Evolutionary conservation across 53 echinoderm and acorn worm species (phyloP).

Genomic region (Antedon mediterranea): DNA sequence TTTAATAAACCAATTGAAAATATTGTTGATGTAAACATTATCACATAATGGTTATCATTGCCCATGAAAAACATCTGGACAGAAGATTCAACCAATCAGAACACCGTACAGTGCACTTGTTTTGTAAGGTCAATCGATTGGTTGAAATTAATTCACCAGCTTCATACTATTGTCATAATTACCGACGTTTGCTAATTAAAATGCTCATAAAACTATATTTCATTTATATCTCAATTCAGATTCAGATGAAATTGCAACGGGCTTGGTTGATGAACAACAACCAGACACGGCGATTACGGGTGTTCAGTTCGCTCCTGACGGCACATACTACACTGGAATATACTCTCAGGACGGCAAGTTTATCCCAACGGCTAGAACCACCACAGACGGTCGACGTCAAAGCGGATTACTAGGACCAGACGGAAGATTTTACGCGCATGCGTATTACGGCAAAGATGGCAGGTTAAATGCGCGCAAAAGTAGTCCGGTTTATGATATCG

Average conservation of each 20-base stretch:
- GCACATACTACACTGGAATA: conserved; percentile 8
- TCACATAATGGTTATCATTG: too few species aligned
- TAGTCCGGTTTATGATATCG: not conserved
- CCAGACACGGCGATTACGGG: not conserved
- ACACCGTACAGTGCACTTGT: too few species aligned
- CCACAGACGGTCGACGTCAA: conserved; percentile 13
- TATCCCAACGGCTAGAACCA: conserved; percentile 19
- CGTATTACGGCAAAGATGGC: not conserved
- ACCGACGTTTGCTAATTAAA: too few species aligned
- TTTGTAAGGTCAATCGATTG: too few species aligned
- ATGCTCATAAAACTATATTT: too few species aligned
- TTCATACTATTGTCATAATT: too few species aligned
- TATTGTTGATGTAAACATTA: too few species aligned
- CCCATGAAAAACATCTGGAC: too few species aligned
- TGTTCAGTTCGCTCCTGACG: conserved; percentile 25
- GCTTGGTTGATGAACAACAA: not conserved
- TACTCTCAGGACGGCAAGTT: conserved; percentile 18
- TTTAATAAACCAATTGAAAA: too few species aligned
- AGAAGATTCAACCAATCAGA: too few species aligned
- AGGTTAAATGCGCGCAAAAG: not conserved
- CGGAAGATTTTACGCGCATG: conserved; percentile 16
- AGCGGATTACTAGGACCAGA: conserved; percentile 30
- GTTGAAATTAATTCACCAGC: too few species aligned
- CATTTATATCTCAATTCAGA: not conserved
- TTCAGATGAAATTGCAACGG: not conserved